These are phyloP conservation scores for Nerophis lumbriciformis DNA, from an alignment of 2,113 vertebrate genomes.

Conservation along the genomic window DNA sequence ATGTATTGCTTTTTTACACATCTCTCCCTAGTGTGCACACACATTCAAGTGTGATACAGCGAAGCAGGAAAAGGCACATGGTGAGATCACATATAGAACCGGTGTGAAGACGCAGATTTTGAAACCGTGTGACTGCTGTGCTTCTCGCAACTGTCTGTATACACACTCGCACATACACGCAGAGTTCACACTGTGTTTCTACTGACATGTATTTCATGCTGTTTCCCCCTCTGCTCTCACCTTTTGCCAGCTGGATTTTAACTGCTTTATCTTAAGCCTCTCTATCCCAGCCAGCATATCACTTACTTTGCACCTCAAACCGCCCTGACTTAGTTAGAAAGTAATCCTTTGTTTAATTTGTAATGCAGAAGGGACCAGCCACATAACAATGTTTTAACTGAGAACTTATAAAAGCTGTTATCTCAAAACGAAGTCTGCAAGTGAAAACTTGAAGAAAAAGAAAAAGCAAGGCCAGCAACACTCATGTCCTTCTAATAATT, in stretches of 20 bases:
- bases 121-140: slow-evolving; percentile 25
- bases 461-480: no score
- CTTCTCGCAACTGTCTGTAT: slow-evolving; percentile 16
- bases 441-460: no score
- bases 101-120: slow-evolving; percentile 16
- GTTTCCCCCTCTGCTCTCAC: slow-evolving; percentile 29
- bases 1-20: slow-evolving; percentile 20
- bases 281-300: slow-evolving; percentile 16
- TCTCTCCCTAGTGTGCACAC: background rate
- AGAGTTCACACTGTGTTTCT: slow-evolving; percentile 13
- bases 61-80: slow-evolving; percentile 50
- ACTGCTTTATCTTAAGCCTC: slow-evolving; percentile 32
- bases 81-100: slow-evolving; percentile 26
- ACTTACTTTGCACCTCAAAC: slow-evolving; percentile 29
- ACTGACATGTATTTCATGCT: slow-evolving; percentile 14
- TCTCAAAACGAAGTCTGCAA: no score
- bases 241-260: slow-evolving; percentile 31
- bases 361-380: no score
- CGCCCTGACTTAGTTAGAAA: background rate
- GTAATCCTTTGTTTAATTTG: no score
- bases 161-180: background rate
- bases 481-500: no score
- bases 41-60: slow-evolving; percentile 19
- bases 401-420: no score
- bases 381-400: no score